phyloP scores from a whole-genome alignment of 2,113 vertebrate species.

The Emydura subglobosa region DNA sequence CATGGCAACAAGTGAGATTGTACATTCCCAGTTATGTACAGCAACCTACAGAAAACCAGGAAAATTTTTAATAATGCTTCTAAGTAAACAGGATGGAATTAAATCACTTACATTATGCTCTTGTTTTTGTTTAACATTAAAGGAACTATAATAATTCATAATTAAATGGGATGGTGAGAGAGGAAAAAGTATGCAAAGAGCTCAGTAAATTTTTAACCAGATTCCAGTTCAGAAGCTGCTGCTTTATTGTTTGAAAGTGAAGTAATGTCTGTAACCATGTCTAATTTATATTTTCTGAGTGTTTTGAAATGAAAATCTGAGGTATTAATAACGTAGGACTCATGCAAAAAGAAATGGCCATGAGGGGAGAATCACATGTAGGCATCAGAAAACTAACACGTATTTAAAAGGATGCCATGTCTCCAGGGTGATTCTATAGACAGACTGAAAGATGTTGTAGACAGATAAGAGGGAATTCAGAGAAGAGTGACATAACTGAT shows the following conservation, averaged over 20 bases:
- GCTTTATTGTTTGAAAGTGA: neutral
- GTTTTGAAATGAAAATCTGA: neutral
- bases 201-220: neutral
- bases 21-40: neutral
- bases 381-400: neutral
- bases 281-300: neutral
- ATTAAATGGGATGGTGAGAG: neutral
- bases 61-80: neutral
- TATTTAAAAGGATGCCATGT: neutral
- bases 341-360: neutral
- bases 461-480: neutral
- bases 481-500: neutral
- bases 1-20: neutral
- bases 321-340: neutral
- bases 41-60: neutral
- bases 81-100: neutral
- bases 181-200: neutral
- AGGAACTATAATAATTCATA: neutral
- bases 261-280: neutral
- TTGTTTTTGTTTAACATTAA: neutral
- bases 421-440: neutral
- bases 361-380: neutral
- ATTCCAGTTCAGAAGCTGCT: neutral
- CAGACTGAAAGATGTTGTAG: fast-evolving
- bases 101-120: fast-evolving